Base-by-base conservation (phyloP, 2,113 vertebrate species). In the Triplophysa dalaica region DNA sequence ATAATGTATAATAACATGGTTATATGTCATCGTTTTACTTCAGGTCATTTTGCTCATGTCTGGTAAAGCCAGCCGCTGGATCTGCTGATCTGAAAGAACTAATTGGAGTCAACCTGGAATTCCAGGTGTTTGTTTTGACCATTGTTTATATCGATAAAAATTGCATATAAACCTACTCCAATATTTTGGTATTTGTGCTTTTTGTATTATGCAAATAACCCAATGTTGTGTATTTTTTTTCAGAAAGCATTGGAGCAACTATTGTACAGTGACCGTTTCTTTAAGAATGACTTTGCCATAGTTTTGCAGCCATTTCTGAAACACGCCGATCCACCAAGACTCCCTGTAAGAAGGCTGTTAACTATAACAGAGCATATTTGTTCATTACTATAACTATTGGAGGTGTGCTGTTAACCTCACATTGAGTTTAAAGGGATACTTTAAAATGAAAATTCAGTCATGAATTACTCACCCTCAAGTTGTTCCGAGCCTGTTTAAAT, bases 281-380 rank as follows among this genome's bases (percentile, higher is more conserved):
- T 93, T 83, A 91, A 84, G 77, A 73, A 88, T 0, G 85, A 94
- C 87, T 94, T 94, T 29, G 91, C 93, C 0, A 91, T 94, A 6
- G 86, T 94, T 22, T 91, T 94, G 8, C 94, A 94, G 86, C 94
- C 94, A 1, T 94, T 93, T 17, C 80, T 93, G 69, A 91, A 92
- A 56, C 79, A 88, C 0, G 89, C 91, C 0, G 87, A 91, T 58
- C 91, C 93, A 22, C 91, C 93, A 7, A 89, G 91, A 65, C 89
- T 92, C 56, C 79, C 88, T 75, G 93, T 94, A 90, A 87, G 82
- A 62, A 72, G 11, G 2, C 19, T 33, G 10, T 8, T 48, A n/a
- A 60, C 21, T 10, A 45, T 41, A 38, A 22, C 14, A 29, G 17
- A 22, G 12, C 21, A 12, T 56, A 6, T 24, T 7, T 48, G 8